Conservation (phyloP, 2,888 invertebrate genomes). For the Synergus itoensis region DNA sequence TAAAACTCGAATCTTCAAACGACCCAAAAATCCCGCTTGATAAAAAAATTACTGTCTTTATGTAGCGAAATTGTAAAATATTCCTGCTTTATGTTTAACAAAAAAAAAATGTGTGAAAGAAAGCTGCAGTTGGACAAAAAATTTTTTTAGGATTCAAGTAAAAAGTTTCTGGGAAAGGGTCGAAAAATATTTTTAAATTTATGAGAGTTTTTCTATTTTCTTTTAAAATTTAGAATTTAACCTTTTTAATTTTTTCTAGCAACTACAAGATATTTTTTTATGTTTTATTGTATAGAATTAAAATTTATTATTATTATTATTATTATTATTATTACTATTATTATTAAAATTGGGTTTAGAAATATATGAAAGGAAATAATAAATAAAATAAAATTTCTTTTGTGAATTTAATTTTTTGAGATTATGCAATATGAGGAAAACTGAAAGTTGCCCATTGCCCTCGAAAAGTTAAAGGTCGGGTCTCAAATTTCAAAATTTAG, state of each 20-base stretch:
- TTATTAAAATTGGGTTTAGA: too few species aligned
- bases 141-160: not conserved
- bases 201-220: too few species aligned
- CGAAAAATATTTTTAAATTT: too few species aligned
- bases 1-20: not conserved
- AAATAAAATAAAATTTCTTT: not conserved
- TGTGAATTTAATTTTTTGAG: not conserved
- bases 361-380: too few species aligned
- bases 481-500: not conserved
- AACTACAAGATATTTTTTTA: too few species aligned
- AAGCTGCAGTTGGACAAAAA: not conserved
- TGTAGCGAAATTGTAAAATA: not conserved
- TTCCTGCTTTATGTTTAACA: not conserved
- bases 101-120: not conserved
- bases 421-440: not conserved
- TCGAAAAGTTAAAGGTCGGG: not conserved
- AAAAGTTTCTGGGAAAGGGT: not conserved
- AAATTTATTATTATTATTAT: too few species aligned
- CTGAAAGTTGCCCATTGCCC: too few species aligned
- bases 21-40: not conserved
- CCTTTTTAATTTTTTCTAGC: too few species aligned
- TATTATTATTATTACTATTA: too few species aligned
- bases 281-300: too few species aligned
- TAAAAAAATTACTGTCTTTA: not conserved
- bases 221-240: too few species aligned